Base-by-base conservation (phyloP, 2,113 vertebrate genomes). In the Dipodomys spectabilis region DNA sequence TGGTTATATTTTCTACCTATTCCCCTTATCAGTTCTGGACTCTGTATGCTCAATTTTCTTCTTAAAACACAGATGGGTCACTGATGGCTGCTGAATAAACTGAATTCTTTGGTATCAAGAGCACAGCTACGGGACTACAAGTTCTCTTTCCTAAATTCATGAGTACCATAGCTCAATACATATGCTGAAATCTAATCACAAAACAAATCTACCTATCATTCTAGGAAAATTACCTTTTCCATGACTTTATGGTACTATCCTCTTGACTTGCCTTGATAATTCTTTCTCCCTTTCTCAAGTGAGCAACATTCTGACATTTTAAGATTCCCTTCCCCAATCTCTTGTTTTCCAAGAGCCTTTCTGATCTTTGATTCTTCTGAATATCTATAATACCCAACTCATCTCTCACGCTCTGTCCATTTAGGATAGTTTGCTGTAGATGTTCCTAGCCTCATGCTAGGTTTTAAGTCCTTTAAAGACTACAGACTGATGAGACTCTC, bases 231-330 rank as follows among this genome's bases (percentile, higher is more conserved):
- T 64, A 2, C 0, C 9, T 69, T 65, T 57, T 92, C 30, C 27
- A n/a, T 19, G 60, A 5, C 67, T 80, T 2, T 0, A 0, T 49
- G 15, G 8, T 27, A 16, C n/a, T 1, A 1, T 44, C 67, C 11
- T 28, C 15, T 91, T 57, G 20, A 5, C 27, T 84, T 57, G 20
- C 6, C 27, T 84, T 32, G 19, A 12, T 18, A 23, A 11, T 39
- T 35, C 28, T 75, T 65, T 88, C 35, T 49, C 2, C 5, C 15
- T 90, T 73, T 79, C 57, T 92, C 28, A 62, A 19, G 6, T 11
- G 12, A 93, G 23, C 30, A 15, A 74, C 65, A 39, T 69, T 35
- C 0, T 88, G 9, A 22, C 67, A 60, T 94, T 64, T 92, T n/a
- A 32, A 72, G n/a, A 64, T 7, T 35, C 3, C 32, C 5, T 73